phyloP scores from a whole-genome alignment of 2,888 invertebrate species.

The Eueremaeus valkanovi region DNA sequence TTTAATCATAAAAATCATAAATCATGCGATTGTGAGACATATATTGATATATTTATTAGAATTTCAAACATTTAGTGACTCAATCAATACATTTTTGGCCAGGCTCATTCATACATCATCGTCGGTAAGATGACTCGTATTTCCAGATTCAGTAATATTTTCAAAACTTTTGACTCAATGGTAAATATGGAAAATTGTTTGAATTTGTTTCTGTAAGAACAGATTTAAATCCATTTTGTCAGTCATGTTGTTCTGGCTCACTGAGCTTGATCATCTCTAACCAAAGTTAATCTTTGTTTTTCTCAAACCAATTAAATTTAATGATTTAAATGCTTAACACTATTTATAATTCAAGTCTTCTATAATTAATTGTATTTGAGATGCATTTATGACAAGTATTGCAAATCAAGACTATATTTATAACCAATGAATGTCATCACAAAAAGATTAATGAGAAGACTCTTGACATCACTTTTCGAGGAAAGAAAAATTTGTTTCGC shows the following conservation, averaged over 20 bases:
- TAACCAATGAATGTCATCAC: conserved; percentile 29
- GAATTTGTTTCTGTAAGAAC: no score
- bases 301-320: background rate
- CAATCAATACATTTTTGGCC: background rate
- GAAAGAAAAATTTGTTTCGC: background rate
- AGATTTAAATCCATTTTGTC: no score
- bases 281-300: no score
- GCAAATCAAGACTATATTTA: conserved; percentile 34
- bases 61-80: background rate
- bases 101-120: background rate
- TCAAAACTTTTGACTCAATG: background rate
- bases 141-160: background rate
- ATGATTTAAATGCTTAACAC: background rate
- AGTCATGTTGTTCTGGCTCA: no score
- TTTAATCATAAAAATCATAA: no score
- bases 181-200: background rate
- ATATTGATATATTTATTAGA: background rate
- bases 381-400: conserved; percentile 31
- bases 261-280: no score
- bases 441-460: conserved; percentile 10
- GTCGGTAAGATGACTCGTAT: background rate
- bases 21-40: no score
- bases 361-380: conserved; percentile 16
- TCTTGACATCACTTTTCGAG: conserved; percentile 18
- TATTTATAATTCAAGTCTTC: background rate